Base-by-base conservation (phyloP, 1,140 invertebrate species). In the Pentalonia nigronervosa region DNA sequence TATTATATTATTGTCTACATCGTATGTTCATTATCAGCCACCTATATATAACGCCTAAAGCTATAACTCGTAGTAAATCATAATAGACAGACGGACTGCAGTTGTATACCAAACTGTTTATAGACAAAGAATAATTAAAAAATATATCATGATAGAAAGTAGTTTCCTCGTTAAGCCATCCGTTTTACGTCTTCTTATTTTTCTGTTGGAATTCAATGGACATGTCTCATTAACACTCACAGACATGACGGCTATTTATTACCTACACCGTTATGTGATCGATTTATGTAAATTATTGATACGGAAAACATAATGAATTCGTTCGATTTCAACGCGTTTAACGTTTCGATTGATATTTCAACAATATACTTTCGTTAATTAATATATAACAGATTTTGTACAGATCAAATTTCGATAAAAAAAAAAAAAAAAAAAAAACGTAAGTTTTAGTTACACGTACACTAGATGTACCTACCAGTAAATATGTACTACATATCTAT, bases 251-350 rank as follows among this genome's bases (percentile, higher is more conserved):
- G 6, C 84, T 50, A 87, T 48, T 87, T 2, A 87, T 48, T 48
- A 50, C 30, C 30, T 83, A 83, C 17, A 6, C 60, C 30, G 20
- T 87, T 50, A 87, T 87, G n/a, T 76, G 86, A 87, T 87, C 17
- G n/a, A 87, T 50, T n/a, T 87, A 48, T 87, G 30, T 50, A 50
- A 87, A 87, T 87, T 87, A 48, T 87, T 48, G 86, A 21, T 47
- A 87, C 47, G 86, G 30, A n/a, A 87, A 87, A 87, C n/a, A 87
- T 48, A 50, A 87, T 34, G 14, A 48, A 50, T n/a, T 84, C 17
- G 45, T 48, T 48, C 30, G 30, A 87, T 50, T 87, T 48, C 20
- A 48, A 50, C 45, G 45, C 84, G n/a, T 41, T 41, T 4, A 41
- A 41, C 41, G 41, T 41, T 41, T 2, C 41, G 41, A 41, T 41